phyloP scores from a whole-genome alignment of 2,113 vertebrate species.

The Okapia johnstoni region DNA sequence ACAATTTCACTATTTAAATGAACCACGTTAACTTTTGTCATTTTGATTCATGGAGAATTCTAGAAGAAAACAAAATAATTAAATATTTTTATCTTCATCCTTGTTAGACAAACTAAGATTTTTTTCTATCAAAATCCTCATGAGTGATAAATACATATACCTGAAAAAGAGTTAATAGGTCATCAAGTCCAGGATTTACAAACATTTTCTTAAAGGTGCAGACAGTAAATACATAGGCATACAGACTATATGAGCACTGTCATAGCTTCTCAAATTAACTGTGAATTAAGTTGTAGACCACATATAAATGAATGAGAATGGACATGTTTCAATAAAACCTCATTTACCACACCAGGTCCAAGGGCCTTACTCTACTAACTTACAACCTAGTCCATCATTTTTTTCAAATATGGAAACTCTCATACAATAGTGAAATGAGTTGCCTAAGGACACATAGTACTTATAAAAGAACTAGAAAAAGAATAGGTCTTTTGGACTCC shows the following conservation, averaged over 20 bases:
- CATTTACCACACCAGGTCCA: not conserved
- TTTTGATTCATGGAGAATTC: not conserved
- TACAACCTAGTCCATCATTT: not conserved
- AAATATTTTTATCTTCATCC: not conserved
- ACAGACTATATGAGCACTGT: not conserved
- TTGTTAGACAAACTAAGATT: not conserved
- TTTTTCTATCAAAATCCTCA: not conserved
- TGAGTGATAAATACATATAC: not conserved
- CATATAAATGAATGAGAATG: not conserved
- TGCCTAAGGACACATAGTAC: not conserved
- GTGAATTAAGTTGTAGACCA: not conserved
- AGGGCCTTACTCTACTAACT: not conserved
- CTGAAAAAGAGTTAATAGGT: not conserved
- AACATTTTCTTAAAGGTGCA: not conserved
- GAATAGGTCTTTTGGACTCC: not conserved
- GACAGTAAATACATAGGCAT: not conserved
- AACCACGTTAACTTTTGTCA: not conserved
- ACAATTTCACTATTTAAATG: not conserved
- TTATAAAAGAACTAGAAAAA: not conserved
- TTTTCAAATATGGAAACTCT: not conserved
- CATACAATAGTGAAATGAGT: not conserved
- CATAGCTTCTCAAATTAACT: not conserved
- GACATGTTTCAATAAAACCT: not conserved
- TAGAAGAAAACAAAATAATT: slow-evolving; percentile 1
- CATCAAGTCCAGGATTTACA: not conserved